Evolutionary conservation across 2,113 vertebrate species (phyloP), one percentile per base, ranked within the genome.

Genomic region (Piaya cayana): DNA sequence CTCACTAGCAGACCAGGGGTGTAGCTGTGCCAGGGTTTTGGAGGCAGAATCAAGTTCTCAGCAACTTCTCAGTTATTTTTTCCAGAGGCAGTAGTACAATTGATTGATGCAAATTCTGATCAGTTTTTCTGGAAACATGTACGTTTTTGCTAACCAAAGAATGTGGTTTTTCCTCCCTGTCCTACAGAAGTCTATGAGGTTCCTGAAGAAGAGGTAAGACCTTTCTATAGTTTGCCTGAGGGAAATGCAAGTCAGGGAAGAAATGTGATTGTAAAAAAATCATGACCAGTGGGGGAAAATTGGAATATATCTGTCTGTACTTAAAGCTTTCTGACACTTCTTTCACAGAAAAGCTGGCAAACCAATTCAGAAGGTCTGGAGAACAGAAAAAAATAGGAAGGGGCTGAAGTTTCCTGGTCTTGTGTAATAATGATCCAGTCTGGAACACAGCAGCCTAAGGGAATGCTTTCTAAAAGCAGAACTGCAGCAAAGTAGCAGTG

Each of bases 141-240:
- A 32, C 10, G 2, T 6, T 79, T 63, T 86, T 92, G 32, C 55
- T 93, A 81, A 94, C 59, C 72, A 47, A 83, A 59, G 9, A 76
- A 64, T 32, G 27, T 7, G 1, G 50, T 69, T 92, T 86, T 89
- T 63, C 63, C 32, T 75, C 93, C 58, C 85, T 90, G 8, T 84
- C 52, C 18, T 86, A 10, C 14, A 99, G 99, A 98, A 89, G 95
- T 98, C 71, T 98, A 98, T 32, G 98, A 98, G 93, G 95, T 98
- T 88, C 98, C 98, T 77, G 98, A 98, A 76, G 93, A 94, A 64
- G 97, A 98, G 98, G 98, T 98, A 96, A 92, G 96, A n/a, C n/a
- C 29, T 64, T 83, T 83, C 29, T 49, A 0, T 12, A 42, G 50
- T 52, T 58, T 53, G 39, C 39, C 39, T 39, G 39, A 39, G 39